phyloP scores from a whole-genome alignment of 2,888 invertebrate species.

The Platypus cylindrus region DNA sequence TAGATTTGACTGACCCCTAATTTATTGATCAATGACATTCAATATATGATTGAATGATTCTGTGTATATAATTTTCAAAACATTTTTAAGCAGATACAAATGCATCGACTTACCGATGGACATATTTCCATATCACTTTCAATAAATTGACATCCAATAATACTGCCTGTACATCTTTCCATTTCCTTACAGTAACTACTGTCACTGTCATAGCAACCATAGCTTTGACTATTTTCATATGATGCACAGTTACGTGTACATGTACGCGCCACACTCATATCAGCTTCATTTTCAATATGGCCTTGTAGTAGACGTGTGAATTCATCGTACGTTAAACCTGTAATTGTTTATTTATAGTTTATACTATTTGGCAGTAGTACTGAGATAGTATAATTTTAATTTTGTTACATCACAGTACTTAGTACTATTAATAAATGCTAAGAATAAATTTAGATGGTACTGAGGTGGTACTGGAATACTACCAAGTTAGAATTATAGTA shows the following conservation, averaged over 20 bases:
- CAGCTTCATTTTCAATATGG: conserved; percentile 74
- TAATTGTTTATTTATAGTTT: neutral
- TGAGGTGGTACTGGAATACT: too few species aligned
- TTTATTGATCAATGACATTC: too few species aligned
- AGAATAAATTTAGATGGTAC: too few species aligned
- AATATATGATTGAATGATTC: too few species aligned
- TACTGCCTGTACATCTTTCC: conserved; percentile 18
- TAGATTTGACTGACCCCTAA: too few species aligned
- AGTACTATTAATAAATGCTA: too few species aligned
- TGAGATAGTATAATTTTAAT: too few species aligned
- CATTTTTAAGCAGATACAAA: too few species aligned
- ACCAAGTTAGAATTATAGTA: too few species aligned
- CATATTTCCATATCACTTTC: conserved; percentile 35
- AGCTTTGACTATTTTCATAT: conserved; percentile 14
- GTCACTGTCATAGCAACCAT: conserved; percentile 19
- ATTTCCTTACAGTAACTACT: conserved; percentile 19
- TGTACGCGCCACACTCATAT: conserved; percentile 53
- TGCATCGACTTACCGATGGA: conserved; percentile 20
- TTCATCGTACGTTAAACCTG: conserved; percentile 53
- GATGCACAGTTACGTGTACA: conserved; percentile 45
- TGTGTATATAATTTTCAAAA: too few species aligned
- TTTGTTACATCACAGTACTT: too few species aligned
- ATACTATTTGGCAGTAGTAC: neutral
- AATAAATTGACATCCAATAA: conserved; percentile 18
- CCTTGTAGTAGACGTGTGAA: conserved; percentile 67